phyloP scores from a whole-genome alignment of 2,113 vertebrate genomes.

The Syngnathoides biaculeatus region DNA sequence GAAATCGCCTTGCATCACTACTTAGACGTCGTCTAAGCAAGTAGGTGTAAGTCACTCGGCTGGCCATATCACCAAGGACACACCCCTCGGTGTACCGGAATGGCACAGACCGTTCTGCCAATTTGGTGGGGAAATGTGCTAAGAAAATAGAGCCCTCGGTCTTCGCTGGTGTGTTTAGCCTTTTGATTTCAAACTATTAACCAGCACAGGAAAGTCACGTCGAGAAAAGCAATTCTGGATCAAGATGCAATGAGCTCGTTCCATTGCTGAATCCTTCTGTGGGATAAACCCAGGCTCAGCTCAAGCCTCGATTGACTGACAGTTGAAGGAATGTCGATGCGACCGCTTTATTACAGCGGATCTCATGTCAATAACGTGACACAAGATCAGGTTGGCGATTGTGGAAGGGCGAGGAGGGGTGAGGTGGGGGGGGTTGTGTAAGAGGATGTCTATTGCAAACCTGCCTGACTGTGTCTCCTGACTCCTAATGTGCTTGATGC shows the following conservation, averaged over 20 bases:
- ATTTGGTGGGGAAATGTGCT: neutral
- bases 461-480: neutral
- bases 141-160: neutral
- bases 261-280: constrained; percentile 27
- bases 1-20: too few relatives aligned
- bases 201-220: constrained; percentile 13
- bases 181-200: constrained; percentile 12
- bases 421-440: neutral
- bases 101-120: too few relatives aligned
- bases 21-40: too few relatives aligned
- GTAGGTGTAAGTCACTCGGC: too few relatives aligned
- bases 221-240: constrained; percentile 24
- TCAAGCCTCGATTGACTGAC: constrained; percentile 37
- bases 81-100: too few relatives aligned
- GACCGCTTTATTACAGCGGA: constrained; percentile 9
- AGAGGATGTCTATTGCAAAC: neutral
- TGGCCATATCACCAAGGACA: too few relatives aligned
- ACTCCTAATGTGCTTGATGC: neutral
- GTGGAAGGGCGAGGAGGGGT: neutral
- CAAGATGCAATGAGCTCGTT: constrained; percentile 14
- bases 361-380: constrained; percentile 30
- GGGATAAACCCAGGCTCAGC: constrained; percentile 34
- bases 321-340: constrained; percentile 28
- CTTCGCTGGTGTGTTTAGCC: neutral
- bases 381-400: neutral